Base-by-base conservation (phyloP, 1,140 invertebrate species). In the Vanessa tameamea region DNA sequence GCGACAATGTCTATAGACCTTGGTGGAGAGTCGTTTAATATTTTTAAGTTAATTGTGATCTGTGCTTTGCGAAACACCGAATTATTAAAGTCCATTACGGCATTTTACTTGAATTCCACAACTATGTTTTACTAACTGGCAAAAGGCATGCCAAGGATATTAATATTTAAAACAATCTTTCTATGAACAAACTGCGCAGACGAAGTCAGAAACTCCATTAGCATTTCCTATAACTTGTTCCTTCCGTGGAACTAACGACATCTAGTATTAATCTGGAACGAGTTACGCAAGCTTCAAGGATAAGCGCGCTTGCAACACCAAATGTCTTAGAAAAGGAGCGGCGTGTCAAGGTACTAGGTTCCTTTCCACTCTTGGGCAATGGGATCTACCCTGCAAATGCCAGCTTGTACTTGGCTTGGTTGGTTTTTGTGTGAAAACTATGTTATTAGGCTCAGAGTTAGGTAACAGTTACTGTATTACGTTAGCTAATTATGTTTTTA, bases 271-370 rank as follows among this genome's bases (percentile, higher is more conserved):
- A 20, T 47, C 66, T 69, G 66, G 66, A 81, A 83, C 81, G 81
- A 37, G 63, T 87, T 84, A 85, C 82, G 78, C 86, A 85, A 87
- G 73, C 75, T 68, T 79, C 84, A 87, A 86, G 86, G 84, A 86
- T 86, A 86, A 37, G 57, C 59, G 37, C 64, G 69, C 64, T 86
- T 86, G 79, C 84, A 81, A 86, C 75, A 68, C 57, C 76, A 84
- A 84, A 85, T 85, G 82, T 85, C 82, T 87, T 86, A 87, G 84
- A 83, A 85, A 86, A 87, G 86, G 86, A 82, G 76, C 78, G 82
- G 68, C 78, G 84, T 85, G 84, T 85, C 83, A 86, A 87, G 84
- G 86, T 74, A 76, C 64, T 77, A 67, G 76, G 76, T 77, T 85
- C 86, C 84, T 87, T 87, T 87, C 86, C 74, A 82, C 78, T 83